A percentile compares a stretch with the other conserved stretches of the same genome.
These are phyloP conservation scores for Volucella zonaria DNA, from an alignment of 2,888 invertebrate genomes.

Conservation along the genomic window DNA sequence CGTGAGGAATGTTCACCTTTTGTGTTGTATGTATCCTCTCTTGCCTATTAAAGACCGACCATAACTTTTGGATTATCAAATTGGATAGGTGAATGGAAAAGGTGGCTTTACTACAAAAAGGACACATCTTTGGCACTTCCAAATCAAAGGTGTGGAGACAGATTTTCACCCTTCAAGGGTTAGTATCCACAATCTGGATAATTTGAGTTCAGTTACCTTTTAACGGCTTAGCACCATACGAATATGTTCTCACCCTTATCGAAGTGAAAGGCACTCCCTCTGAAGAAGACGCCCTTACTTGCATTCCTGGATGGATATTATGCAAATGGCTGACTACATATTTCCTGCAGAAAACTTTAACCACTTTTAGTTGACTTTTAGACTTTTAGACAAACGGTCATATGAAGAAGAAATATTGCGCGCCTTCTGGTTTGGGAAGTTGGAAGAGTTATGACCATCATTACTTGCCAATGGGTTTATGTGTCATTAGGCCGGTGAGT, in stretches of 20 bases:
- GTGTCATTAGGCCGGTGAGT: conserved; percentile 60
- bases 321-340: too few species aligned
- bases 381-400: not conserved
- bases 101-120: too few species aligned
- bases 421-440: conserved; percentile 18
- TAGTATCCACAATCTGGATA: too few species aligned
- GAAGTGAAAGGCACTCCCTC: not conserved
- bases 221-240: not conserved
- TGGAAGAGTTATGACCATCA: conserved; percentile 43
- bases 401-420: conserved; percentile 21
- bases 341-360: too few species aligned
- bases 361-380: too few species aligned
- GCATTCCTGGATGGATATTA: conserved; percentile 6
- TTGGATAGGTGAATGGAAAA: not conserved
- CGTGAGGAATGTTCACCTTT: conserved; percentile 11
- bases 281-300: not conserved
- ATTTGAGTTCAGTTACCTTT: not conserved
- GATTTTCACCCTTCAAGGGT: too few species aligned
- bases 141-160: too few species aligned
- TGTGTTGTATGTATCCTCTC: not conserved
- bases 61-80: not conserved
- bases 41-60: not conserved
- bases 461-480: conserved; percentile 51
- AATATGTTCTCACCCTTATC: too few species aligned
- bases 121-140: too few species aligned